phyloP scores from a whole-genome alignment of 30 jellyfish, hydroid and myxozoan genomes.

The Catostylus mosaicus region DNA sequence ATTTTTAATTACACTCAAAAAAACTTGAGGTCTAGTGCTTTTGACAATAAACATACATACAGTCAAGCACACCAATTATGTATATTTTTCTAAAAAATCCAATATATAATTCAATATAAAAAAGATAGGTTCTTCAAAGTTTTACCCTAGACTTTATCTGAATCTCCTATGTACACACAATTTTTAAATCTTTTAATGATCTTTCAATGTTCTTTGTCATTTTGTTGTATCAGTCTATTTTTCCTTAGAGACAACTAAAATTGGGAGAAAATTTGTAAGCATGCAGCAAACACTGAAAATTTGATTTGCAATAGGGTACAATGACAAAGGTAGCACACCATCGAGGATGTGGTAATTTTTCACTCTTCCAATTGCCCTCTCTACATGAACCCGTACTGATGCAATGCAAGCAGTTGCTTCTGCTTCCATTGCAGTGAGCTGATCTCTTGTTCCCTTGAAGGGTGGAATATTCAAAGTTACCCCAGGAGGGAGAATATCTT shows the following conservation, averaged over 20 bases:
- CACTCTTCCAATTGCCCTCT: conserved; percentile 59
- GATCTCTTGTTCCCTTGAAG: conserved; percentile 44
- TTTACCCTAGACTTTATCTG: no score
- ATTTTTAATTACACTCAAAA: no score
- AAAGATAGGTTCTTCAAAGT: no score
- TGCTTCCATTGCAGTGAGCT: conserved; percentile 59
- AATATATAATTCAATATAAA: no score
- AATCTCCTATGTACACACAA: no score
- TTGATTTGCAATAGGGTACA: conserved; percentile 37
- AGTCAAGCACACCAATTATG: no score
- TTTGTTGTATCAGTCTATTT: no score
- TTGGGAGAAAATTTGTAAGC: conserved; percentile 35
- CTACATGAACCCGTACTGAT: conserved; percentile 47
- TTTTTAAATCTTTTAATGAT: no score
- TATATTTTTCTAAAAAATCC: no score
- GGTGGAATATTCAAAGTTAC: conserved; percentile 64
- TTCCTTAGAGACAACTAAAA: not conserved
- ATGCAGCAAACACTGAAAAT: conserved; percentile 38
- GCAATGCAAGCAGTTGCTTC: conserved; percentile 51
- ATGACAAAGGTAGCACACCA: conserved; percentile 30
- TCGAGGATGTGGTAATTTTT: conserved; percentile 52
- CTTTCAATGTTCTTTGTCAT: no score
- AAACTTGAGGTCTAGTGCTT: no score
- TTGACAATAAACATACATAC: no score
- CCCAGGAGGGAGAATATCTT: conserved; percentile 53